Conservation (phyloP, 2,113 vertebrate genomes). For the Lepus europaeus region DNA sequence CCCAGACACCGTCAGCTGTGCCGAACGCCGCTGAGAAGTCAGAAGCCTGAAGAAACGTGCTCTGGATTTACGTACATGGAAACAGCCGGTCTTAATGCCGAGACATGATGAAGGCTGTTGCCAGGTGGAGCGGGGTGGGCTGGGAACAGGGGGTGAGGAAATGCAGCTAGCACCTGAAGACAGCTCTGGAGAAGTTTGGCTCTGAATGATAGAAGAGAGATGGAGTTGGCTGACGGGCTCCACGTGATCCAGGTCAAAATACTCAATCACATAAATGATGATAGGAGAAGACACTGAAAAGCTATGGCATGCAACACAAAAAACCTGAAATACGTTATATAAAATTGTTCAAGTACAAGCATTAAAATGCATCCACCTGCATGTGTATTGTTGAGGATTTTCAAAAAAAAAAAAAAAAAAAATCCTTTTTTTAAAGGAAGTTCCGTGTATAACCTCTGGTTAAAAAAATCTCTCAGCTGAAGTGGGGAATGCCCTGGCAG, state of each 20-base stretch:
- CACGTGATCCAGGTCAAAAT: neutral
- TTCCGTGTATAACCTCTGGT: neutral
- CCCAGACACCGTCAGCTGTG: neutral
- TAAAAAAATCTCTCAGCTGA: neutral
- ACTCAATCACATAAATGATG: neutral
- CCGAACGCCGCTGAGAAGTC: neutral
- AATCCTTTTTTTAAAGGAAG: neutral
- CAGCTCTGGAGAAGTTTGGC: conserved; percentile 5
- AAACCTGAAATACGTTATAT: neutral
- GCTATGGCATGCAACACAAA: neutral
- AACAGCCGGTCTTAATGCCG: neutral
- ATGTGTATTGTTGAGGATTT: neutral
- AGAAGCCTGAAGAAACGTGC: neutral
- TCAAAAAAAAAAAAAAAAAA: neutral
- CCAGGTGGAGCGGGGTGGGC: neutral
- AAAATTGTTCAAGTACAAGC: neutral
- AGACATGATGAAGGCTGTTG: neutral
- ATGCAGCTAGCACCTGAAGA: neutral
- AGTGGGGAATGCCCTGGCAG: neutral
- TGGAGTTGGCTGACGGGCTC: neutral
- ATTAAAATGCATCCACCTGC: neutral
- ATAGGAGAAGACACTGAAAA: neutral
- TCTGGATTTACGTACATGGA: neutral
- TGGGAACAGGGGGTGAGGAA: neutral
- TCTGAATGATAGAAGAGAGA: neutral